Conservation (phyloP, 2,888 invertebrate species). For the Chrysopilus asiliformis region DNA sequence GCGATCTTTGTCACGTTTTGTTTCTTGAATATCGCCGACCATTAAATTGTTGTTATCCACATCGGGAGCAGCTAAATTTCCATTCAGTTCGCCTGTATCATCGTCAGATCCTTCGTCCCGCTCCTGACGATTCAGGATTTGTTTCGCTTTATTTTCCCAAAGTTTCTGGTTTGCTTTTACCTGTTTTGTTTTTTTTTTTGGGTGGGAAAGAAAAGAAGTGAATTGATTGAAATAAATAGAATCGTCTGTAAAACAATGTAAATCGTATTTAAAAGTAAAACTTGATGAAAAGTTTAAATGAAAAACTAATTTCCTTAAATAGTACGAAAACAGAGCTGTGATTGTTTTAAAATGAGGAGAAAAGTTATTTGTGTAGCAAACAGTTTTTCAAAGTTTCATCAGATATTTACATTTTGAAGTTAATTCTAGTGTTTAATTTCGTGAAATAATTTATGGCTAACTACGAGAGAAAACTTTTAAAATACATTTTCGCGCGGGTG, state of each 20-base stretch:
- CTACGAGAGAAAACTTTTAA: no score
- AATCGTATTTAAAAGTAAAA: not conserved
- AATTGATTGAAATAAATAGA: not conserved
- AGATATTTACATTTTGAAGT: no score
- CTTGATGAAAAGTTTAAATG: not conserved
- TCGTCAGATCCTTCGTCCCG: constrained; percentile 23
- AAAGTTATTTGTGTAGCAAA: no score
- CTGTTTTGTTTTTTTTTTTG: constrained; percentile 17
- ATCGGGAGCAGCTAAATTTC: constrained; percentile 11
- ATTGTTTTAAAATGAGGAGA: no score
- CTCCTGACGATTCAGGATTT: constrained; percentile 25
- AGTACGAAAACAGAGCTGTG: no score
- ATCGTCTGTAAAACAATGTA: not conserved
- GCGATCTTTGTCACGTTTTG: constrained; percentile 6
- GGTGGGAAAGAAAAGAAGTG: constrained; percentile 4
- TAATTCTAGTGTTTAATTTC: no score
- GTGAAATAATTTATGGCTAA: no score
- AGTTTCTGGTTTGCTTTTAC: constrained; percentile 35
- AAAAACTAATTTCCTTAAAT: no score
- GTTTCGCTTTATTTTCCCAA: constrained; percentile 36
- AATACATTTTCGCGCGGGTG: no score
- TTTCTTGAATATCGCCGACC: not conserved
- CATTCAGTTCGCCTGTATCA: constrained; percentile 12
- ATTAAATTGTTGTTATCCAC: constrained; percentile 16
- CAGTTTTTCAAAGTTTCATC: no score